These are phyloP conservation scores for Hydriomena furcata DNA, from an alignment of 2,888 invertebrate species.

Conservation along the genomic window DNA sequence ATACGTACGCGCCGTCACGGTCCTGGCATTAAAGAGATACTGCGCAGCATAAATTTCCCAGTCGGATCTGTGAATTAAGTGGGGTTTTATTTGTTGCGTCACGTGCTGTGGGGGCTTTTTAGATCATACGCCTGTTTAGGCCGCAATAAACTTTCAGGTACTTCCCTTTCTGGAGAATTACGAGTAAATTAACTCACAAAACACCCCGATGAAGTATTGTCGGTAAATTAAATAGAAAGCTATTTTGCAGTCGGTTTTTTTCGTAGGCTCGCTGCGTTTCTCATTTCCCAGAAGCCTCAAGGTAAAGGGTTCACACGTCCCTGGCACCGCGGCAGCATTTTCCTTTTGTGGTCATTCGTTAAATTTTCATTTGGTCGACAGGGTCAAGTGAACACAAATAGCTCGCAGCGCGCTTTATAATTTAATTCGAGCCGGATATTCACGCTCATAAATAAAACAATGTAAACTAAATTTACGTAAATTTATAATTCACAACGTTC, in stretches of 20 bases:
- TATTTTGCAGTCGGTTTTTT: conserved; percentile 40
- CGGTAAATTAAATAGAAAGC: conserved; percentile 38
- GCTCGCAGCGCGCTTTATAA: conserved; percentile 51
- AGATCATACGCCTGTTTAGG: conserved; percentile 57
- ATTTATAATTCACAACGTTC: conserved; percentile 50
- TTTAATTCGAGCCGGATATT: conserved; percentile 60
- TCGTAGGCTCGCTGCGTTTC: conserved; percentile 42
- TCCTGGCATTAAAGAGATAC: conserved; percentile 75
- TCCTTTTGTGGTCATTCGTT: conserved; percentile 72
- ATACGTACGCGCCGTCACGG: conserved; percentile 78
- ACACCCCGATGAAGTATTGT: conserved; percentile 28
- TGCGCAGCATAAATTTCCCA: conserved; percentile 76
- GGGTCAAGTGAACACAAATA: conserved; percentile 54
- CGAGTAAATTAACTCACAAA: conserved; percentile 36
- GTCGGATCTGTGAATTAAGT: conserved; percentile 77
- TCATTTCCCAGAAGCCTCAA: conserved; percentile 49
- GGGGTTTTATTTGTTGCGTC: conserved; percentile 78
- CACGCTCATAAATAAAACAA: conserved; percentile 58
- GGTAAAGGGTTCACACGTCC: conserved; percentile 58
- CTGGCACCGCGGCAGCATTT: conserved; percentile 56
- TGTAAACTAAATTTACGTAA: conserved; percentile 51
- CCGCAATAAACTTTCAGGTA: conserved; percentile 54
- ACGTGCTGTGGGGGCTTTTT: conserved; percentile 60
- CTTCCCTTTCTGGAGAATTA: conserved; percentile 39
- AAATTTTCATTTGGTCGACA: conserved; percentile 62